Percentiles rank a stretch among this genome's conserved stretches.
These are phyloP conservation scores for Leuciscus waleckii DNA, from an alignment of 2,797 vertebrate genomes.

Conservation along the genomic window DNA sequence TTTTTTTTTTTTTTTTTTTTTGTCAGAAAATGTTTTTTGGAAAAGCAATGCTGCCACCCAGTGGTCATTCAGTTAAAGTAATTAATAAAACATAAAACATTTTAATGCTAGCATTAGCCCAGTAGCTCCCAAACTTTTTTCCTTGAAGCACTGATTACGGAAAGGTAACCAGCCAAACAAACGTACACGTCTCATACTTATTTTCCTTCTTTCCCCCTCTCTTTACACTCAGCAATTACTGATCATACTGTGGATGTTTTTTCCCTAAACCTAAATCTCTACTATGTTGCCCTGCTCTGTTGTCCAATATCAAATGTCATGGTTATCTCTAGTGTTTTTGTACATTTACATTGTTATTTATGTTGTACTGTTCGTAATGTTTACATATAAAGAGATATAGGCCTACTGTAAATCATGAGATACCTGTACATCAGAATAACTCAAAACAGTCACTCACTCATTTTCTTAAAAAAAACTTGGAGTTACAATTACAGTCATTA, in stretches of 20 bases:
- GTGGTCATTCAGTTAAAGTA: constrained; percentile 26
- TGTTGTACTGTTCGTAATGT: neutral
- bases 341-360: neutral
- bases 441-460: constrained; percentile 13
- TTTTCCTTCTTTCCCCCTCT: neutral
- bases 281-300: neutral
- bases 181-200: neutral
- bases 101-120: neutral
- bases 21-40: neutral
- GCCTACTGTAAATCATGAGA: constrained; percentile 38
- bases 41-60: constrained; percentile 61
- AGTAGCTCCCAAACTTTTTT: neutral
- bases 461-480: no score
- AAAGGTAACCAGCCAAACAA: neutral
- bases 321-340: neutral
- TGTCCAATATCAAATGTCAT: neutral
- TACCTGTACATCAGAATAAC: constrained; percentile 6
- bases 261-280: neutral
- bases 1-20: no score
- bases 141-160: neutral
- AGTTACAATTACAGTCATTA: neutral
- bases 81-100: neutral
- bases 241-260: neutral
- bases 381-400: constrained; percentile 15
- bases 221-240: neutral